phyloP scores from a whole-genome alignment of 2,797 vertebrate genomes.

The Cyprinodon diabolis region DNA sequence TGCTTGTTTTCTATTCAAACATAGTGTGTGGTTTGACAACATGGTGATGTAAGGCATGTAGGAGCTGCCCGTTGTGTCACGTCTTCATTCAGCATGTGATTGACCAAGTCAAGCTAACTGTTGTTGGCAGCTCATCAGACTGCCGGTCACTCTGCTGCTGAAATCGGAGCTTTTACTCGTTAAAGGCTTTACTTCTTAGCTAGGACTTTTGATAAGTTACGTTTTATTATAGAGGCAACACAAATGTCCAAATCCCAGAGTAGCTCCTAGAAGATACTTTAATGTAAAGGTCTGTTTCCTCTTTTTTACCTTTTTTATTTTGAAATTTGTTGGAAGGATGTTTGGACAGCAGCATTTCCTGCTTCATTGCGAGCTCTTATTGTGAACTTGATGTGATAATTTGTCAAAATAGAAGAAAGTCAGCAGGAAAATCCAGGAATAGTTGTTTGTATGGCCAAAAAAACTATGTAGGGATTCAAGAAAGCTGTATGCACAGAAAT shows the following conservation, averaged over 20 bases:
- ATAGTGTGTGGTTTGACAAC: slow-evolving; percentile 33
- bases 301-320: not conserved
- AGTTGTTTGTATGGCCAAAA: not conserved
- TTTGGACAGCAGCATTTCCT: not conserved
- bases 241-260: not conserved
- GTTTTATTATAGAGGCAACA: not conserved
- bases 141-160: not conserved
- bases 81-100: slow-evolving; percentile 6
- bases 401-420: not conserved
- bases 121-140: not conserved
- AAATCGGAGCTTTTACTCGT: slow-evolving; percentile 12
- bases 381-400: not conserved
- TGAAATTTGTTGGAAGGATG: not conserved
- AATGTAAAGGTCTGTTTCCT: not conserved
- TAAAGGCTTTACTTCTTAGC: not conserved
- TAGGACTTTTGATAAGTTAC: not conserved
- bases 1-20: slow-evolving; percentile 47
- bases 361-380: not conserved
- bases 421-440: not conserved
- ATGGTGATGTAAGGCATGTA: slow-evolving; percentile 14
- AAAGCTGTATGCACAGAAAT: not conserved
- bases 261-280: not conserved
- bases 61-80: slow-evolving; percentile 8
- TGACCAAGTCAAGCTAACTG: slow-evolving; percentile 15
- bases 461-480: not conserved